Base-by-base conservation (phyloP, 1,140 invertebrate genomes). In the Apis laboriosa region DNA sequence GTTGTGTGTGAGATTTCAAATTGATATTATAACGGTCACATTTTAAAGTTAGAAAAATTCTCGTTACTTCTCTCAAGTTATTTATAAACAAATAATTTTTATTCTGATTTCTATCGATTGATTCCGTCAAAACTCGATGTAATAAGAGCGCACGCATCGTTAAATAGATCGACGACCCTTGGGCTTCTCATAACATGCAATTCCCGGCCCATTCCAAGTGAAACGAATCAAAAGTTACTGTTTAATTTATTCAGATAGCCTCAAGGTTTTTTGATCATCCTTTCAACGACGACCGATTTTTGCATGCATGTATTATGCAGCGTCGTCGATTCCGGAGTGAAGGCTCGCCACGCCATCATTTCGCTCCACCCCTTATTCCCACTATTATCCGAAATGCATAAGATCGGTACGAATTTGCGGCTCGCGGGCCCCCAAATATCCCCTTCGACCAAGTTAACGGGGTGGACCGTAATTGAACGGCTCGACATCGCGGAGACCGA, bases 321-420 rank as follows among this genome's bases (percentile, higher is more conserved):
- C 63, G 53, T 34, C 49, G 15, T 12, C 19, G 8, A 17, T 53
- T 13, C 1, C 9, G 21, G 8, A 64, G 66, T 61, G 60, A 70
- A 49, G 21, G 34, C 56, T 73, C 80, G 70, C 70, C 63, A 53
- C 88, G 84, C 77, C 86, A 88, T 88, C 87, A 64, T 79, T 82
- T 77, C 86, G 86, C 87, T 79, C 83, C 83, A 84, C 81, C 81
- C 43, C 81, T 77, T 71, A 56, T 77, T 77, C 81, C 81, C 75
- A 64, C 81, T 71, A 64, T 78, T 68, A 77, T n/a, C 12, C 49
- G 28, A 7, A 58, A 61, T 24, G 9, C 76, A 53, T 17, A 55
- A 19, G 17, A 61, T 63, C 28, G 19, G 49, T 24, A 24, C 3
- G 11, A 72, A 63, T 63, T 75, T 34, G 80, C 55, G 15, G 17